phyloP scores from a whole-genome alignment of 2,797 vertebrate genomes.

The Acanthopagrus latus region DNA sequence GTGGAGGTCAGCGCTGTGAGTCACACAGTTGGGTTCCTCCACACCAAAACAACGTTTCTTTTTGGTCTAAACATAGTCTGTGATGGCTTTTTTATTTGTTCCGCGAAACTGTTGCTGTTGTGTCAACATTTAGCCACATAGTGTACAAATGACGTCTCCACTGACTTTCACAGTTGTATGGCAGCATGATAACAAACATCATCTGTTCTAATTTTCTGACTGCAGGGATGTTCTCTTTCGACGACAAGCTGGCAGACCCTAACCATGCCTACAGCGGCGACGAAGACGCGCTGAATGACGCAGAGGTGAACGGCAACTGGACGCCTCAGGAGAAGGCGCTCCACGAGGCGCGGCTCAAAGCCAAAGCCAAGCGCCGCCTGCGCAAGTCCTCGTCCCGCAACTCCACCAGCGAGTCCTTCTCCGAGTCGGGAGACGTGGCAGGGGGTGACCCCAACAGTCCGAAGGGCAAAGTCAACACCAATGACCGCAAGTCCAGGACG shows the following conservation, averaged over 20 bases:
- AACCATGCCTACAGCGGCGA: constrained; percentile 72
- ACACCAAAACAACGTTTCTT: not conserved
- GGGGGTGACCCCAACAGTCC: constrained; percentile 84
- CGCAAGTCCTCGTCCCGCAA: constrained; percentile 89
- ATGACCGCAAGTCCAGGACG: constrained; percentile 88
- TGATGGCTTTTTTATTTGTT: not conserved
- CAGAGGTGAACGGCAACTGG: constrained; percentile 86
- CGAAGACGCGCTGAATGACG: constrained; percentile 79
- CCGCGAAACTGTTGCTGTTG: not conserved
- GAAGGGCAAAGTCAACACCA: constrained; percentile 82
- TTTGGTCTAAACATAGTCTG: not conserved
- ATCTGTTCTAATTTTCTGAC: not conserved
- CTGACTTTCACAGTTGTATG: not conserved
- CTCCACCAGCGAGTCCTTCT: constrained; percentile 86
- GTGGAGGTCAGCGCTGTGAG: no score
- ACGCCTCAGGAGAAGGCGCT: constrained; percentile 91
- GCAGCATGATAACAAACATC: not conserved
- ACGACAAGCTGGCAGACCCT: constrained; percentile 47
- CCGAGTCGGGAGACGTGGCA: constrained; percentile 80
- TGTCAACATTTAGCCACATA: not conserved
- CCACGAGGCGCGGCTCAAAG: constrained; percentile 89
- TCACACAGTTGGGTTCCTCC: no score
- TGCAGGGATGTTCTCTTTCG: constrained; percentile 72
- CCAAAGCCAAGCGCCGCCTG: constrained; percentile 89
- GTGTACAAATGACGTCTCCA: not conserved